Conservation (phyloP, 2,888 invertebrate species). For the Abrostola tripartita region DNA sequence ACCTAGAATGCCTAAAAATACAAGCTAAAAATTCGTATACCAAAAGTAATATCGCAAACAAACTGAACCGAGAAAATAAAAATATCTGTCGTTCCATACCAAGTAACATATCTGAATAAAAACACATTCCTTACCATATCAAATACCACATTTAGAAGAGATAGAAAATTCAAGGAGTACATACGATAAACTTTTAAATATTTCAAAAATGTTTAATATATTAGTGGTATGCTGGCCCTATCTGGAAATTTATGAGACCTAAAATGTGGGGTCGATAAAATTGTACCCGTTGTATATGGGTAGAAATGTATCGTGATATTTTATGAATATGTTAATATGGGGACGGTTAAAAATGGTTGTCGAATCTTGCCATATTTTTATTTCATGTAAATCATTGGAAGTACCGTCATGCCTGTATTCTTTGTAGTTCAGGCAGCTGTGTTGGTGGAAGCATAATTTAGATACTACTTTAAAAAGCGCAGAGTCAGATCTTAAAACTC, state of each 20-base stretch:
- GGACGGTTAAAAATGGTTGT: not conserved
- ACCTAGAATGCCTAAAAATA: not conserved
- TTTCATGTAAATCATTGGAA: not conserved
- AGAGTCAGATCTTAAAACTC: no score
- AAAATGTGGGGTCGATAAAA: conserved; percentile 36
- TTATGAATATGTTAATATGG: conserved; percentile 5
- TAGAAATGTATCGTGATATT: not conserved
- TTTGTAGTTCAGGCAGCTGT: no score
- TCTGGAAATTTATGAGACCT: conserved; percentile 49
- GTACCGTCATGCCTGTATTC: not conserved
- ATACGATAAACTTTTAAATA: conserved; percentile 30
- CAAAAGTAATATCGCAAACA: not conserved
- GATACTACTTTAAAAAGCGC: no score
- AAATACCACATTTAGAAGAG: conserved; percentile 21
- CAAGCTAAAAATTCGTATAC: no score
- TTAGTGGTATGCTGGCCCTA: conserved; percentile 10
- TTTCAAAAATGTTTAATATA: conserved; percentile 34
- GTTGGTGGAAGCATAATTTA: no score
- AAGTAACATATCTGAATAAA: conserved; percentile 10
- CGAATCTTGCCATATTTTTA: not conserved
- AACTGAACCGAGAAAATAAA: not conserved
- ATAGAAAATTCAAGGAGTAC: not conserved
- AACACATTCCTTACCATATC: conserved; percentile 29
- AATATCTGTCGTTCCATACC: conserved; percentile 1
- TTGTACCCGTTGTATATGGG: conserved; percentile 16